A percentile compares a stretch with the other conserved stretches of the same genome.
Evolutionary conservation across 2,888 invertebrate genomes (phyloP).

Genomic region (Eupelmus urozonus): DNA sequence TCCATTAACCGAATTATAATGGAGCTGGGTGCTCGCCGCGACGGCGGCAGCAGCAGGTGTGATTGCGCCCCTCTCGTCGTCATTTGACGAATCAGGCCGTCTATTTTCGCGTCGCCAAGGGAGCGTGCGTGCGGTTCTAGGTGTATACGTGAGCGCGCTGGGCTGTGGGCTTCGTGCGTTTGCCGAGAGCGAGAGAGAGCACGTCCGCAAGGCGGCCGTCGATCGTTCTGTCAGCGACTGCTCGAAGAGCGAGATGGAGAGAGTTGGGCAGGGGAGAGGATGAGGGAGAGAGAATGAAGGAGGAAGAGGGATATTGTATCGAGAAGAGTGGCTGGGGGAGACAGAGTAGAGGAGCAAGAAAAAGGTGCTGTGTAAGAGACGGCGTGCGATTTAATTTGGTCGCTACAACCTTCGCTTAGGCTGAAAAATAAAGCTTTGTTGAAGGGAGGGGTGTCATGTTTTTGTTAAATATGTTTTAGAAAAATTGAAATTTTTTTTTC

Average conservation of each 20-base stretch:
- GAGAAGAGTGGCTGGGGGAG: background rate
- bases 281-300: background rate
- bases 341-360: constrained; percentile 15
- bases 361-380: background rate
- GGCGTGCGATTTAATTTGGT: constrained; percentile 35
- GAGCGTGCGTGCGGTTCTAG: too few species aligned
- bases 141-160: too few species aligned
- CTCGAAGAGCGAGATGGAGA: background rate
- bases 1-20: constrained; percentile 58
- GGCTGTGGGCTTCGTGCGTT: too few species aligned
- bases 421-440: constrained; percentile 27
- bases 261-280: constrained; percentile 17
- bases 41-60: constrained; percentile 63
- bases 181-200: constrained; percentile 27
- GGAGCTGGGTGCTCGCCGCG: constrained; percentile 36
- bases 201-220: constrained; percentile 9
- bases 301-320: background rate
- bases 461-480: too few species aligned
- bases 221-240: constrained; percentile 44
- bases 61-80: constrained; percentile 60
- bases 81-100: constrained; percentile 67
- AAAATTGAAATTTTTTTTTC: too few species aligned
- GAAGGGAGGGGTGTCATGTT: too few species aligned
- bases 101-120: constrained; percentile 62
- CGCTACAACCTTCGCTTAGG: constrained; percentile 19